A percentile compares a stretch with the other conserved stretches of the same genome.
Evolutionary conservation across 2,888 invertebrate genomes (phyloP).

Genomic region (Meloe dianella): DNA sequence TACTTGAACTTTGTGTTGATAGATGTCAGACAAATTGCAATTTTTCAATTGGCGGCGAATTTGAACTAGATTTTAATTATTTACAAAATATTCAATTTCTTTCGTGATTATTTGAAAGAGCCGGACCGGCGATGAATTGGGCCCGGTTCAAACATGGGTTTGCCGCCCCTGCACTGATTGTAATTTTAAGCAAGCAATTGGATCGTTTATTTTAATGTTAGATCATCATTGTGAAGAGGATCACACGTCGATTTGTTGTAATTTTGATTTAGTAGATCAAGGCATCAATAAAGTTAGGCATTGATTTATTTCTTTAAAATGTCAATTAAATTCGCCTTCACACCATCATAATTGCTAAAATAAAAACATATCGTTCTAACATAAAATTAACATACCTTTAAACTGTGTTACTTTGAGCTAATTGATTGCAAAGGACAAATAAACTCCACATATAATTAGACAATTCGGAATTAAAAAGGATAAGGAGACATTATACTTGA

Average conservation of each 20-base stretch:
- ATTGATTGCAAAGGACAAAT: neutral
- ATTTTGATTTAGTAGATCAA: slow-evolving; percentile 19
- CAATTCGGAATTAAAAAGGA: neutral
- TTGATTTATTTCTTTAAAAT: neutral
- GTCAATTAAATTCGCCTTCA: neutral
- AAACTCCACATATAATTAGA: neutral
- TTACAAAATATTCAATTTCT: no score
- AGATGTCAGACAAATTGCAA: no score
- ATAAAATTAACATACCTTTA: neutral
- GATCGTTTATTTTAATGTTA: neutral
- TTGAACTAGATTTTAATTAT: no score
- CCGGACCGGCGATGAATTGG: no score
- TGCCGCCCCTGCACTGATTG: no score
- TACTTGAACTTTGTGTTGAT: no score
- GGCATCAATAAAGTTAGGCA: slow-evolving; percentile 8
- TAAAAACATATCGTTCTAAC: neutral
- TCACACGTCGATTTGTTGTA: neutral
- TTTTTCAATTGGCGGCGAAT: no score
- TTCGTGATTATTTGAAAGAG: no score
- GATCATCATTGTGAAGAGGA: neutral
- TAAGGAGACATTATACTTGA: neutral
- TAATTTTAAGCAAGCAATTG: no score
- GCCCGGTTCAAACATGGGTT: no score
- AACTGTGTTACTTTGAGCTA: neutral
- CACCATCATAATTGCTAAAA: neutral